These are phyloP conservation scores for Rhodinocichla rosea DNA, from an alignment of 2,113 vertebrate genomes.

Conservation along the genomic window DNA sequence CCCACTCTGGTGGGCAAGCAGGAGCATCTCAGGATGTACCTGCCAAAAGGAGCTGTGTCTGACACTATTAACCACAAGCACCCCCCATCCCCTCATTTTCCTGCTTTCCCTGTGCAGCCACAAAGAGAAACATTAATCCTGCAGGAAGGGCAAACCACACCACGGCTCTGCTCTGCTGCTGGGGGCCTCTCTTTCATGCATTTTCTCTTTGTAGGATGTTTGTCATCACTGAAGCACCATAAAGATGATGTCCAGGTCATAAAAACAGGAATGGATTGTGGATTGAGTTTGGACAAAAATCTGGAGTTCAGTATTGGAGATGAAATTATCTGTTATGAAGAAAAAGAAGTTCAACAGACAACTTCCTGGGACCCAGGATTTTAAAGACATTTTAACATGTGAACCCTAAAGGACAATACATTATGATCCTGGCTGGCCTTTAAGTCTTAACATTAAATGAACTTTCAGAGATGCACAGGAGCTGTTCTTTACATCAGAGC, in stretches of 20 bases:
- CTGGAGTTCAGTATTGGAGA: conserved; percentile 81
- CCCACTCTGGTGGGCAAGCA: background rate
- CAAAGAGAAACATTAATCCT: background rate
- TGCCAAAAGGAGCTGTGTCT: background rate
- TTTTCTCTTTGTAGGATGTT: conserved; percentile 70
- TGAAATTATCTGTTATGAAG: conserved; percentile 83
- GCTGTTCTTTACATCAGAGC: background rate
- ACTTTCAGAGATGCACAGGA: background rate
- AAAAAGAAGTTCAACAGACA: conserved; percentile 68
- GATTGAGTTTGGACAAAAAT: conserved; percentile 78
- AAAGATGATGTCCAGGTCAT: conserved; percentile 85
- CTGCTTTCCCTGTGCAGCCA: background rate
- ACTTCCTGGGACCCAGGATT: conserved; percentile 94
- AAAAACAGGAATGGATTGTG: conserved; percentile 90
- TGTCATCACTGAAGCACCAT: conserved; percentile 87
- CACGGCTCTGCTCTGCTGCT: fast-evolving
- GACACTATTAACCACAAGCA: background rate
- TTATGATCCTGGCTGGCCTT: background rate
- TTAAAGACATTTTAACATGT: conserved; percentile 51
- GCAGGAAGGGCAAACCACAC: background rate
- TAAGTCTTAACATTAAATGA: background rate
- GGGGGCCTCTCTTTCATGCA: background rate
- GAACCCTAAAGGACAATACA: background rate
- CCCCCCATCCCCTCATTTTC: fast-evolving
- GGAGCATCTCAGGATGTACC: background rate